These are phyloP conservation scores for Semnopithecus entellus DNA, from an alignment of 2,113 vertebrate genomes.

Conservation along the genomic window DNA sequence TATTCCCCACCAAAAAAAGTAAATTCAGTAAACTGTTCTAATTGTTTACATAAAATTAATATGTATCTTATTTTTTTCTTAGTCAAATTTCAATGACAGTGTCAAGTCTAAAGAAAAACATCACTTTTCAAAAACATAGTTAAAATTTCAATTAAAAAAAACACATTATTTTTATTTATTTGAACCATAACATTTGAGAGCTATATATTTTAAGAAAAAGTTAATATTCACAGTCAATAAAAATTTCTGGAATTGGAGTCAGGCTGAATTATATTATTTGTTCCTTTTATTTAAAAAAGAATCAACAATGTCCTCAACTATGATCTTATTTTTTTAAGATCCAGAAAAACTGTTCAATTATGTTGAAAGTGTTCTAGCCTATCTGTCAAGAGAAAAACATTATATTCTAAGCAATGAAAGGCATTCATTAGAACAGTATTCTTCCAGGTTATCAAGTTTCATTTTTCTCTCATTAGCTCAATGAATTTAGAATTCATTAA, in stretches of 20 bases:
- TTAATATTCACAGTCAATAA: background rate
- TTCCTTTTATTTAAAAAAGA: conserved; percentile 29
- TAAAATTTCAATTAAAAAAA: background rate
- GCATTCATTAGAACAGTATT: conserved; percentile 10
- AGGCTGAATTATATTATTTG: background rate
- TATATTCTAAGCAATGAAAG: conserved; percentile 29
- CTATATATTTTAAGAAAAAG: conserved; percentile 21
- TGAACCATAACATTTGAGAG: background rate
- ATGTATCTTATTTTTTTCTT: background rate
- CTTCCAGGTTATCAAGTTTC: background rate
- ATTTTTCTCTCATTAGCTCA: conserved; percentile 1
- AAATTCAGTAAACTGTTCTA: conserved; percentile 2
- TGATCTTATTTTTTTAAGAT: background rate
- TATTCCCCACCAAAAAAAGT: conserved; percentile 26
- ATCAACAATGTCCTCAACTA: background rate
- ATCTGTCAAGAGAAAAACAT: background rate
- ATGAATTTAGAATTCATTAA: conserved; percentile 8
- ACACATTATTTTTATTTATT: background rate
- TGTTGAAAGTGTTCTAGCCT: background rate
- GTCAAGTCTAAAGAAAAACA: background rate
- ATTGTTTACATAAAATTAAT: conserved; percentile 40
- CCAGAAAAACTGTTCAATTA: conserved; percentile 1
- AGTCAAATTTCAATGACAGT: conserved; percentile 5
- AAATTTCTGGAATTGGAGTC: background rate
- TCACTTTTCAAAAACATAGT: background rate